Evolutionary conservation across 2,888 invertebrate genomes (phyloP), one percentile per base, ranked within the genome.

Genomic region (Pseudococcus jackbeardsleyi): DNA sequence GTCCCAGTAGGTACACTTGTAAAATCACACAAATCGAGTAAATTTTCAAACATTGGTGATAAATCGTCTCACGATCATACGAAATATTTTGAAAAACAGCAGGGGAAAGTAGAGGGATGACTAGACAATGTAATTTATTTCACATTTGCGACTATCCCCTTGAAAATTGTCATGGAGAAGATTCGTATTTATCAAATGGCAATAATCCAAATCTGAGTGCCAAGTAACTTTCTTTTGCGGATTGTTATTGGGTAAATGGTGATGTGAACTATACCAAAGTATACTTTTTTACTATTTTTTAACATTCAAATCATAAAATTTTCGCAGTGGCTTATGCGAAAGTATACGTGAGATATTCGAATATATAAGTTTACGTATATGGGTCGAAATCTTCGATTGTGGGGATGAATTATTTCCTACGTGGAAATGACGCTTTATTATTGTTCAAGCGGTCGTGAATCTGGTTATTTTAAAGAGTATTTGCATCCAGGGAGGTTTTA

Each of bases 121-220:
- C 59, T 19, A 59, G 9, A 59, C 6, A 59, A 59, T 19, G 59
- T 59, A 59, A 59, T 59, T 59, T 59, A 59, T 59, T 19, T 59
- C n/a, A 19, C 19, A 59, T 59, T 59, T 59, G 59, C 19, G 19
- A 59, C 68, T 26, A 79, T 79, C 42, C 33, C 79, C 79, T 79
- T 39, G 42, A 19, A 79, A 79, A 79, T 79, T 79, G 39, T 79
- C 42, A 42, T n/a, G 15, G 26, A 79, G 42, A 79, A 59, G 19
- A 59, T 59, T 59, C 59, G 59, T 72, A 79, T 79, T 39, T 79
- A 79, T 79, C 79, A n/a, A 79, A 79, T 79, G 79, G 79, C 79
- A 79, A 79, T 42, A 79, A 79, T 79, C 79, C 79, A 79, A 79
- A 39, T 79, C 19, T 33, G 12, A 42, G n/a, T 79, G 79, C 79